Evolutionary conservation across 2,888 invertebrate genomes (phyloP).

Genomic region (Portevinia maculata): DNA sequence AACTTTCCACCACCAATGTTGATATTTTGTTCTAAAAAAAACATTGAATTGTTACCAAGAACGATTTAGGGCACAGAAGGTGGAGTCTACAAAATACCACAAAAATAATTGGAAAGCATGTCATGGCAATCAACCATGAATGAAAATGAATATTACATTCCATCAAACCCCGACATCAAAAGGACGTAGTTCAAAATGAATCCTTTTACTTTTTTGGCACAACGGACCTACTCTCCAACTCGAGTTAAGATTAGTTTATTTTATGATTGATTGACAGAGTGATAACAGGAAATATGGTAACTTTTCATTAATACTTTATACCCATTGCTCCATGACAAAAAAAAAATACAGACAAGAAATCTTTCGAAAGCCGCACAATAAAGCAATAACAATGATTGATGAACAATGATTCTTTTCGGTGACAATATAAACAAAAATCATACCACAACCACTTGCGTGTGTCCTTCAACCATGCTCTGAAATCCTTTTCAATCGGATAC

Average conservation of each 20-base stretch:
- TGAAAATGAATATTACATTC: no score
- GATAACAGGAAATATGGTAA: constrained; percentile 24
- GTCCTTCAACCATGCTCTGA: not conserved
- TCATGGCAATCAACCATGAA: constrained; percentile 1
- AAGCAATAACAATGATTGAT: constrained; percentile 35
- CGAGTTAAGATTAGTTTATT: constrained; percentile 8
- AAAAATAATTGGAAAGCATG: not conserved
- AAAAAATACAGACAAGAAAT: not conserved
- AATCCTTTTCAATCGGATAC: constrained; percentile 11
- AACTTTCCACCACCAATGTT: no score
- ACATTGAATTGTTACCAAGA: no score
- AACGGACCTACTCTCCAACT: not conserved
- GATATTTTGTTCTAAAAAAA: no score
- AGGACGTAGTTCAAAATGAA: no score
- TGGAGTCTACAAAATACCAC: not conserved
- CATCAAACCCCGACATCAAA: no score
- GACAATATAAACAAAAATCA: not conserved
- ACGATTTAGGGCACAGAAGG: no score
- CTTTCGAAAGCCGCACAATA: constrained; percentile 9
- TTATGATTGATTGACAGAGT: constrained; percentile 28
- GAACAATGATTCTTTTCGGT: not conserved
- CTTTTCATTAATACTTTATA: constrained; percentile 24
- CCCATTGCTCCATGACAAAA: not conserved
- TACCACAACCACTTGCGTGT: no score
- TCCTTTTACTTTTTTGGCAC: no score